Evolutionary conservation across 2,797 vertebrate genomes (phyloP).

Genomic region (Mus minutoides): DNA sequence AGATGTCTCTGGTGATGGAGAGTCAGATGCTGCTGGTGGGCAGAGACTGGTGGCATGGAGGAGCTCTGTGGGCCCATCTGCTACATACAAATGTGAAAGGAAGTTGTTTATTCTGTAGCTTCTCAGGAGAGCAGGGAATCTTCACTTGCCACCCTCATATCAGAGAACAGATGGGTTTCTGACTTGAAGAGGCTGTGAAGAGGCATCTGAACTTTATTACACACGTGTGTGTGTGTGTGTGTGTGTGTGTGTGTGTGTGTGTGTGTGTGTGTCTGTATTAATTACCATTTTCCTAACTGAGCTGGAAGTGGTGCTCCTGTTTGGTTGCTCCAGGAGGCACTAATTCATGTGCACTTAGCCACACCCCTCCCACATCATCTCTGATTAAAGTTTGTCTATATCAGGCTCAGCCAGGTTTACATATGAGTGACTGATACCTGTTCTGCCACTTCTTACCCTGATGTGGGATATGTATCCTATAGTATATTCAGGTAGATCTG

Average conservation of each 20-base stretch:
- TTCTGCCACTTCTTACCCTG: not conserved
- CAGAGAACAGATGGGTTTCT: conserved; percentile 49
- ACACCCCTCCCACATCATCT: not conserved
- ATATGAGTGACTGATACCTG: not conserved
- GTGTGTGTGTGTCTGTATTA: too few relatives aligned
- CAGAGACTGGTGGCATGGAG: not conserved
- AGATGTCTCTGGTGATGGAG: not conserved
- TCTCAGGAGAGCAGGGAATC: not conserved
- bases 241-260: too few relatives aligned
- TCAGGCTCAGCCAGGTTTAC: not conserved
- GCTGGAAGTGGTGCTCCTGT: conserved; percentile 26
- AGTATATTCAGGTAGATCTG: not conserved
- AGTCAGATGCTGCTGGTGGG: not conserved
- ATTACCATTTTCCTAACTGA: conserved; percentile 46
- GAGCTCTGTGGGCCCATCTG: not conserved
- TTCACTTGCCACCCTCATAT: not conserved
- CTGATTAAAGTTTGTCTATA: not conserved
- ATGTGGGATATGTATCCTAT: too few relatives aligned
- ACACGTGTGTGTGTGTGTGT: too few relatives aligned
- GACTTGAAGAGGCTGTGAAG: conserved; percentile 52
- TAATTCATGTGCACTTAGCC: not conserved
- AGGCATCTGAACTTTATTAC: conserved; percentile 23
- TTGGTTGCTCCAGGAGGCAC: not conserved
- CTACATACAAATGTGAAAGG: not conserved
- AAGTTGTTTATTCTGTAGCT: not conserved